These are phyloP conservation scores for Diglossa brunneiventris DNA, from an alignment of 2,113 vertebrate species.

Conservation along the genomic window DNA sequence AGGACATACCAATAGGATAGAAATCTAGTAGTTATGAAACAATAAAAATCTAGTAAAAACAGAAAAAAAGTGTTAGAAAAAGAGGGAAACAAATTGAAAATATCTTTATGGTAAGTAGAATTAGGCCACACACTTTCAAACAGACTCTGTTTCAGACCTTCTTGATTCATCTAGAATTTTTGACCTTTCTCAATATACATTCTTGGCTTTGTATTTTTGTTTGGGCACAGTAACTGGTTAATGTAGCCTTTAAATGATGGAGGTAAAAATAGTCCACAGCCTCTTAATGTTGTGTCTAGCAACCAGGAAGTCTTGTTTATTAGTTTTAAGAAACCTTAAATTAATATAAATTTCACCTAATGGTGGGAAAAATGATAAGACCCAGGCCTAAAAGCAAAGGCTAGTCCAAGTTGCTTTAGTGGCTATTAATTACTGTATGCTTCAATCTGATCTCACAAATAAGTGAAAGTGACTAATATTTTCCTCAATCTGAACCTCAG, in stretches of 20 bases:
- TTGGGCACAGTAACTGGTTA: neutral
- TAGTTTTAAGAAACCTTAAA: neutral
- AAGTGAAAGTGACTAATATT: conserved; percentile 51
- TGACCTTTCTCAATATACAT: neutral
- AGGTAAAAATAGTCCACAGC: neutral
- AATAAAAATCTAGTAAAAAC: neutral
- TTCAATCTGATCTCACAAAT: conserved; percentile 27
- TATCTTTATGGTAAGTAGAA: neutral
- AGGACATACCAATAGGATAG: neutral
- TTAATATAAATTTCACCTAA: neutral
- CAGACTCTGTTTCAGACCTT: neutral
- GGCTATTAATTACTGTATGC: neutral
- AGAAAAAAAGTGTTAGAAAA: neutral
- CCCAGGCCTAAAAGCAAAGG: neutral
- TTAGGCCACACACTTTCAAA: neutral
- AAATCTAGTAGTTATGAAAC: neutral
- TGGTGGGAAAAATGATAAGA: neutral
- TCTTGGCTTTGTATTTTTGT: neutral
- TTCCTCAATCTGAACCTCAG: conserved; percentile 27
- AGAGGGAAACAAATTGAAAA: neutral
- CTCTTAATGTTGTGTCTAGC: neutral
- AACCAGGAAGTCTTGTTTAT: neutral
- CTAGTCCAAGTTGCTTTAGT: neutral
- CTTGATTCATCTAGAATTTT: neutral
- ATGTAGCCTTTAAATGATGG: neutral